Evolutionary conservation across 2,113 vertebrate species (phyloP).

Genomic region (Romanogobio albipinnatus): DNA sequence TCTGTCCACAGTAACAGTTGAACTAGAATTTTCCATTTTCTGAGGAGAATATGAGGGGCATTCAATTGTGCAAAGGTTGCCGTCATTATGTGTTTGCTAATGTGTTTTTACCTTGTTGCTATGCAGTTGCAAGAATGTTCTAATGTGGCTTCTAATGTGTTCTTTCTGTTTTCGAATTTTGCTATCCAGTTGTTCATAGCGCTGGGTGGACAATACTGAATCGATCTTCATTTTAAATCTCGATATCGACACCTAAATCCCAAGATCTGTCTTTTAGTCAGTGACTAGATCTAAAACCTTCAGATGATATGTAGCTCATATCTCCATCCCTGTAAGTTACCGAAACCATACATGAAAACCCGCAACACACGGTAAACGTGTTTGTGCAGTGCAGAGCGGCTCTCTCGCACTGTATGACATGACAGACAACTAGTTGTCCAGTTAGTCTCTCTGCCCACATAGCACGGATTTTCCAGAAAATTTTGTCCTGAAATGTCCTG

Average conservation of each 20-base stretch:
- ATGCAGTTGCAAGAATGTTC: neutral
- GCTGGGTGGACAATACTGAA: neutral
- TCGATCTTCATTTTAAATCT: neutral
- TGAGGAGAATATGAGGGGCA: neutral
- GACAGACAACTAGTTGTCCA: too few relatives aligned
- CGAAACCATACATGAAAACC: too few relatives aligned
- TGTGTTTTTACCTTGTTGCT: neutral
- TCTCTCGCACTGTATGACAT: too few relatives aligned
- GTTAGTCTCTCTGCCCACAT: too few relatives aligned
- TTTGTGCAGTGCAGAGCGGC: too few relatives aligned
- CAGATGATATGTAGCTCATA: too few relatives aligned
- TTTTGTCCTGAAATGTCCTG: too few relatives aligned
- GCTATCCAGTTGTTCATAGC: neutral
- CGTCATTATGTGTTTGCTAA: neutral
- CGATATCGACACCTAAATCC: neutral
- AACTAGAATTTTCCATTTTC: neutral
- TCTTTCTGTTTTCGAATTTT: neutral
- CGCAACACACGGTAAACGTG: too few relatives aligned
- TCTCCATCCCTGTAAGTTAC: too few relatives aligned
- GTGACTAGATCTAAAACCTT: too few relatives aligned
- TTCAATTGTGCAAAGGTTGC: neutral
- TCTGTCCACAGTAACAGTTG: neutral
- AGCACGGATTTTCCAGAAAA: too few relatives aligned
- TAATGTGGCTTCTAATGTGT: too few relatives aligned
- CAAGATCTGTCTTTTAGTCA: neutral